Conservation (phyloP, 2,113 vertebrate species). For the crab-eating macaque (Macaca fascicularis) region DNA sequence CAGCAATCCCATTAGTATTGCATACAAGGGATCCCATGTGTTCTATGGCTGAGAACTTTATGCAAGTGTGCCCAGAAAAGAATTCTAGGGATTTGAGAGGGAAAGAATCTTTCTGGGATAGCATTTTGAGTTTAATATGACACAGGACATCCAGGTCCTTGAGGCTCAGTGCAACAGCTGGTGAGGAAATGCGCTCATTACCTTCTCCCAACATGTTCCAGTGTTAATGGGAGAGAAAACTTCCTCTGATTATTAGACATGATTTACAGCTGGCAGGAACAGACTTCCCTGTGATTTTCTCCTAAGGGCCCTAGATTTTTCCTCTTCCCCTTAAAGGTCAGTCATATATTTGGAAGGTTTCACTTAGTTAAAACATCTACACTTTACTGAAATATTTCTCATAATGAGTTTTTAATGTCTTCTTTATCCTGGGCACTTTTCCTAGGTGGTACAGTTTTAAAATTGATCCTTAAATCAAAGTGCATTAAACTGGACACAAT, state of each 20-base stretch:
- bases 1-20: not conserved
- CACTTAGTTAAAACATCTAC: not conserved
- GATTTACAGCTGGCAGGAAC: not conserved
- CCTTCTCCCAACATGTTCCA: not conserved
- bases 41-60: not conserved
- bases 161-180: not conserved
- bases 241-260: not conserved
- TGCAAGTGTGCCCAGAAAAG: not conserved
- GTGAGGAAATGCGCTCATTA: not conserved
- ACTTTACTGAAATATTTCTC: not conserved
- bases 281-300: not conserved
- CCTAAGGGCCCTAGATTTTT: not conserved
- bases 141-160: not conserved
- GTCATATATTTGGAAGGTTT: not conserved
- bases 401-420: not conserved
- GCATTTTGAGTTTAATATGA: not conserved
- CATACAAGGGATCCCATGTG: not conserved
- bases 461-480: not conserved
- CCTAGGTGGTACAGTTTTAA: not conserved
- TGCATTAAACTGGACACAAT: not conserved
- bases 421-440: not conserved
- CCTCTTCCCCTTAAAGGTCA: not conserved
- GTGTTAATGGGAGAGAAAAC: not conserved
- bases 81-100: not conserved
- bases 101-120: not conserved